phyloP scores from a whole-genome alignment of 2,113 vertebrate species.

The Atrichornis clamosus region DNA sequence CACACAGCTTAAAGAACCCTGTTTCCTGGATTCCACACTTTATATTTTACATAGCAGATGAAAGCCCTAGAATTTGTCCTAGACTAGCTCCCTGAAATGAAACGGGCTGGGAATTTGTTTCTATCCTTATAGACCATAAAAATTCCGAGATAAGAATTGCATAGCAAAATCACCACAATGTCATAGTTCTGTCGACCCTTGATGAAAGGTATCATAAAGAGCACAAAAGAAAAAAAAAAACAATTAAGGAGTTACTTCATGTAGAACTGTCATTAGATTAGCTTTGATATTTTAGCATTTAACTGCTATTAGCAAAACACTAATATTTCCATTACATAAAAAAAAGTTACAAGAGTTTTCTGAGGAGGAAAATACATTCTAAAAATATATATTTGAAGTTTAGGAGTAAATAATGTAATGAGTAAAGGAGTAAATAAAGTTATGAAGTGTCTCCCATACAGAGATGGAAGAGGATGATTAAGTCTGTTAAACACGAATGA shows the following conservation, averaged over 20 bases:
- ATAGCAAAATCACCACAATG: background rate
- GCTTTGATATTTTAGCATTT: background rate
- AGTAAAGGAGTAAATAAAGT: too few relatives aligned
- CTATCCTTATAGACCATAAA: background rate
- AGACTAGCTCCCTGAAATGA: background rate
- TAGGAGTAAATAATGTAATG: background rate
- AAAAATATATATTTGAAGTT: background rate
- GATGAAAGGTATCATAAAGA: background rate
- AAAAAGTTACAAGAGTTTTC: background rate
- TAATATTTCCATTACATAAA: background rate
- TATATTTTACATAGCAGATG: constrained; percentile 1
- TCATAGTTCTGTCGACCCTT: background rate
- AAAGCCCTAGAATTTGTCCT: constrained; percentile 9
- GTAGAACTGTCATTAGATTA: background rate
- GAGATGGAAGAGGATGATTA: background rate
- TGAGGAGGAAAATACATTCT: background rate
- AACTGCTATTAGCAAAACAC: background rate
- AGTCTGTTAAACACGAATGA: background rate
- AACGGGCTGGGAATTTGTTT: background rate
- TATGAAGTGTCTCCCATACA: background rate
- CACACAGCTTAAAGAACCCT: background rate
- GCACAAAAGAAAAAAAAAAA: background rate
- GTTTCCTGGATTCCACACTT: background rate
- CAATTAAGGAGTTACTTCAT: background rate
- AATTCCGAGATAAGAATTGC: background rate